Evolutionary conservation across 2,113 vertebrate species (phyloP), one percentile per base, ranked within the genome.

Genomic region (Ochotona princeps): DNA sequence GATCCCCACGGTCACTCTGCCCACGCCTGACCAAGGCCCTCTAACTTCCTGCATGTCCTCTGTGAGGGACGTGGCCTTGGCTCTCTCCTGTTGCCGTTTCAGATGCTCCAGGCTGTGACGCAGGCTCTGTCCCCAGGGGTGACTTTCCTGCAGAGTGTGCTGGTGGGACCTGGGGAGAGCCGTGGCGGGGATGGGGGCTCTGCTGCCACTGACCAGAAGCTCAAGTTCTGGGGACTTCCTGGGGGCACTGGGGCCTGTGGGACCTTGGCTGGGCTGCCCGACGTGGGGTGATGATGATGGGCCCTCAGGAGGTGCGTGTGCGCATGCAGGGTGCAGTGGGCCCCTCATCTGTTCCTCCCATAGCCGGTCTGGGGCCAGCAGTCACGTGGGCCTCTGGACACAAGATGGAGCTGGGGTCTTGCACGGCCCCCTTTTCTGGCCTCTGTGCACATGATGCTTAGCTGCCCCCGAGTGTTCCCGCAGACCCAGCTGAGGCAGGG

Each of bases 231-330:
- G n/a, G 25, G 26, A 14, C 38, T 2, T 57, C 35, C 44, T 17
- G 18, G 82, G 78, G 89, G 72, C 8, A 9, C 60, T 3, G 66
- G 21, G 89, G n/a, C 32, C 69, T 61, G 60, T 26, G 54, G 67
- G 44, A 14, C 66, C 51, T 35, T 47, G 38, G 38, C 4, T 44
- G 38, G 38, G 38, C 38, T 44, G 38, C 38, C 38, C 38, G 38
- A 44, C 38, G 3, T 44, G 38, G 17, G 21, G 23, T 25, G 38
- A 30, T 12, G 2, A 17, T 2, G 17, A 30, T 67, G 15, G 49
- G n/a, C 8, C 8, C 1, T 21, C 17, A 28, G 1, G 0, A 3
- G 2, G 2, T n/a, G 32, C 0, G 0, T 20, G 4, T 44, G 32
- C 5, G 18, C 38, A 44, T 44, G 38, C 38, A 74, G 67, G 44